These are phyloP conservation scores for Andrena fulva DNA, from an alignment of 2,888 invertebrate genomes.

Conservation along the genomic window DNA sequence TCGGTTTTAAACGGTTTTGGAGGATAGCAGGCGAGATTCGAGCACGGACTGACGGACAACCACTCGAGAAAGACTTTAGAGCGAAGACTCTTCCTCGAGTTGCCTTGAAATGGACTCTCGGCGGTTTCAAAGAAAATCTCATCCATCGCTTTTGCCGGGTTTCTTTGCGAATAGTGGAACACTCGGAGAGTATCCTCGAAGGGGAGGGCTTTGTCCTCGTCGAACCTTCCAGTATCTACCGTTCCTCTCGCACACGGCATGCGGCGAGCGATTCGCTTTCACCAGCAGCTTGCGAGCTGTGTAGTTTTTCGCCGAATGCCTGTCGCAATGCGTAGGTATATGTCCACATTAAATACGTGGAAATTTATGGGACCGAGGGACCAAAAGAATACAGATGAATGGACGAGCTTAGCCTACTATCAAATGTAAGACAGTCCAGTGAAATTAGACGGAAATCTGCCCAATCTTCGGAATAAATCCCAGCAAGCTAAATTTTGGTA, in stretches of 20 bases:
- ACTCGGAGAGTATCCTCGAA: constrained; percentile 37
- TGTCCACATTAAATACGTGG: neutral
- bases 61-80: constrained; percentile 19
- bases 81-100: constrained; percentile 36
- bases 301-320: constrained; percentile 2
- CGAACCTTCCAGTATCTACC: constrained; percentile 18
- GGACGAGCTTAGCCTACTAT: too few relatives aligned
- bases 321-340: neutral
- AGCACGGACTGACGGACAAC: neutral
- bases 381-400: too few relatives aligned
- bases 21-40: neutral
- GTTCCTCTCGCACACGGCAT: neutral
- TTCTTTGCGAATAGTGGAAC: constrained; percentile 43
- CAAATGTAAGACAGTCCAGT: too few relatives aligned
- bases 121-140: constrained; percentile 39
- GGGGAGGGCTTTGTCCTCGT: constrained; percentile 32
- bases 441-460: too few relatives aligned
- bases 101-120: constrained; percentile 31
- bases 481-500: too few relatives aligned
- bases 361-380: constrained; percentile 1
- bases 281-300: neutral
- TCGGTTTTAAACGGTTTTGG: constrained; percentile 12
- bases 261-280: neutral
- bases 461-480: too few relatives aligned
- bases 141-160: constrained; percentile 15